Base-by-base conservation (phyloP, 2,888 invertebrate genomes). In the Zeuzera pyrina region DNA sequence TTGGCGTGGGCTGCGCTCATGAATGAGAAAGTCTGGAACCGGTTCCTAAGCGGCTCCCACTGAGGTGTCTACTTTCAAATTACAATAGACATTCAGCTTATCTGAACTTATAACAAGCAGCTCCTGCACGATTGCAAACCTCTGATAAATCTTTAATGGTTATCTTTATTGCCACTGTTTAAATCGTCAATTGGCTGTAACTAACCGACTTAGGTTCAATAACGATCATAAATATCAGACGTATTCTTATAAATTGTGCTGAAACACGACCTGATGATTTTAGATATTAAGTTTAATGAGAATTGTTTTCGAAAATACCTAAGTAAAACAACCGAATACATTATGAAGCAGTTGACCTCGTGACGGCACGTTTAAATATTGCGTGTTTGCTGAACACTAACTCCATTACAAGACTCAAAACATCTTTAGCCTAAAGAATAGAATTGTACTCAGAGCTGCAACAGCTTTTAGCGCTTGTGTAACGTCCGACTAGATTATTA, bases 11-110 rank as follows among this genome's bases (percentile, higher is more conserved):
- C 66, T 41, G 31, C 30, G 45, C 47, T 49, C 61, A 62, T 78
- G 72, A 74, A 76, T 76, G 73, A 79, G 83, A 83, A 83, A 81
- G 81, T 73, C 66, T 54, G 57, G 53, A 64, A 81, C 81, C 83
- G 81, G 83, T 81, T 63, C 56, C 56, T 47, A 27, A 28, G n/a
- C 15, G 45, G 58, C 70, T 69, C 66, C 69, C 60, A 65, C 64
- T 58, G 47, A 52, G 57, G 64, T 65, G 73, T 72, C 77, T 74
- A 79, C 81, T 83, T 83, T 81, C 79, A 74, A 74, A 71, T 73
- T 65, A 79, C 78, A 79, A 81, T 79, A 69, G 72, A 64, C 57
- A 49, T 57, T 57, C 52, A 55, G 61, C 59, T 68, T 73, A 62
- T 70, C 66, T 63, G 68, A 54, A 39, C 43, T 25, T 25, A 25